phyloP scores from a whole-genome alignment of 2,113 vertebrate species.

The Poicephalus gulielmi region DNA sequence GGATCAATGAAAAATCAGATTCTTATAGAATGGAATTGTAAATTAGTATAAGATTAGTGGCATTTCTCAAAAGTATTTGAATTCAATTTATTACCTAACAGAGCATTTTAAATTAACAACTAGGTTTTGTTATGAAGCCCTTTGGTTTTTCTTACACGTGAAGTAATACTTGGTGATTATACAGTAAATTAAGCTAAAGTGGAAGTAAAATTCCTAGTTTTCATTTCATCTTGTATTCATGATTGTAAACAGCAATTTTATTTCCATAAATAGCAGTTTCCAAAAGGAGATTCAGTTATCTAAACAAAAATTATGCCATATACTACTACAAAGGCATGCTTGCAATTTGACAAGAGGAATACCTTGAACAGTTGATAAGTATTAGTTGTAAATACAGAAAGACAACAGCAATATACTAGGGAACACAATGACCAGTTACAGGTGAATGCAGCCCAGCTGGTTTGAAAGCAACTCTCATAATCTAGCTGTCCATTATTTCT shows the following conservation, averaged over 20 bases:
- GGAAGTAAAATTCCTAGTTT: neutral
- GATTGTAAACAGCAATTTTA: neutral
- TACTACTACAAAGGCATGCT: neutral
- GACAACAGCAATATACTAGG: neutral
- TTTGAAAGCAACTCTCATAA: neutral
- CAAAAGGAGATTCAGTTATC: neutral
- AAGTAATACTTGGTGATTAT: neutral
- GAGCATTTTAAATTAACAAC: neutral
- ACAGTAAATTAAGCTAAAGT: neutral
- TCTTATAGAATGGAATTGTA: neutral
- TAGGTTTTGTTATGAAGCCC: neutral
- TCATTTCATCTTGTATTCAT: neutral
- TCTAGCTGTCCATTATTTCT: neutral
- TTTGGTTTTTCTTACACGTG: neutral
- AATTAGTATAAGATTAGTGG: neutral
- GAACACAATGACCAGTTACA: neutral
- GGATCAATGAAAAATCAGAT: neutral
- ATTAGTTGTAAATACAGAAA: neutral
- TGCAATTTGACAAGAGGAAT: neutral
- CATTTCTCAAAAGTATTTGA: neutral
- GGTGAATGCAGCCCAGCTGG: accelerated
- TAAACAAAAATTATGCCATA: no score
- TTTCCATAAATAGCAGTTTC: neutral
- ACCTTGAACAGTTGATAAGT: neutral
- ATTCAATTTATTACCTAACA: neutral